phyloP scores from a whole-genome alignment of 1,140 invertebrate species.

The Chironomus tepperi region DNA sequence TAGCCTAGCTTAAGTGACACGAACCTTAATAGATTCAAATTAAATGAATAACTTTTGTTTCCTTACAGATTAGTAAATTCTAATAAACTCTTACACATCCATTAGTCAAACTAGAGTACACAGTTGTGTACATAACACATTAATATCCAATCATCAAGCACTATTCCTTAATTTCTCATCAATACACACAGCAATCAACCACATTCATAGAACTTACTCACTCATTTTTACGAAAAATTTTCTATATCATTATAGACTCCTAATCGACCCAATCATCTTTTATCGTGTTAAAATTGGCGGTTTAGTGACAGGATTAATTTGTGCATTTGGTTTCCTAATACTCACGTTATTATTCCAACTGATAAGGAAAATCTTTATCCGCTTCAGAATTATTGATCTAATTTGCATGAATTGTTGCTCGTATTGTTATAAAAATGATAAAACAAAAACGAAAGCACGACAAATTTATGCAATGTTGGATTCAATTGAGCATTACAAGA shows the following conservation, averaged over 20 bases:
- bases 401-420: slow-evolving; percentile 50
- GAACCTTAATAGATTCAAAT: no score
- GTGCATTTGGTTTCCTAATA: slow-evolving; percentile 68
- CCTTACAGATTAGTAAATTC: no score
- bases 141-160: no score
- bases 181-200: no score
- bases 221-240: not conserved
- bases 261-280: slow-evolving; percentile 72
- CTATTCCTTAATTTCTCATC: no score
- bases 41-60: no score
- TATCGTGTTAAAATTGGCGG: slow-evolving; percentile 74
- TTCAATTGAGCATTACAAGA: slow-evolving; percentile 83
- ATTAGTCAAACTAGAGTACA: no score
- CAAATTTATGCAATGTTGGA: slow-evolving; percentile 81
- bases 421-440: slow-evolving; percentile 55
- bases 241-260: slow-evolving; percentile 43
- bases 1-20: no score
- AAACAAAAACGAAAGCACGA: slow-evolving; percentile 61
- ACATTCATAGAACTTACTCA: no score
- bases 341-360: slow-evolving; percentile 69
- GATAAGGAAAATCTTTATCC: slow-evolving; percentile 52
- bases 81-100: no score
- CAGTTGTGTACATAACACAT: no score
- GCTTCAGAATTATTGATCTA: slow-evolving; percentile 17
- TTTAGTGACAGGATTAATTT: slow-evolving; percentile 67